Base-by-base conservation (phyloP, 1,140 invertebrate genomes). In the Limonius californicus region DNA sequence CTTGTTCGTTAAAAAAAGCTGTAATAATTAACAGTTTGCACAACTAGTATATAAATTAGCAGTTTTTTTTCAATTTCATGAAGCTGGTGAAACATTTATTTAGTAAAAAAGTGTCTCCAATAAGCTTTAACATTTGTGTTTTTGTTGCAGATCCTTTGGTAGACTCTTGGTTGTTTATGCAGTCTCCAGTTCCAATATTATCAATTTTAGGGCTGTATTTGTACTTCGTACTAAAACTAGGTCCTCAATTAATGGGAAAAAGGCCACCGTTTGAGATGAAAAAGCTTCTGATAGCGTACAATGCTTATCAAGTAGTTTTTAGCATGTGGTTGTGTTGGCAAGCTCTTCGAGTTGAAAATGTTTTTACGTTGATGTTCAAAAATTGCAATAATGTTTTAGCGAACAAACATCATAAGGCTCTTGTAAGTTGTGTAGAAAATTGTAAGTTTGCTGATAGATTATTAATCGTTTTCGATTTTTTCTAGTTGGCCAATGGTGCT, bases 111-210 rank as follows among this genome's bases (percentile, higher is more conserved):
- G n/a, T n/a, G n/a, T 35, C n/a, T 35, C 32, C 32, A n/a, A n/a
- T 19, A 45, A 45, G 2, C 72, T 76, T 70, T 78, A 69, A 72
- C 57, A 76, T 74, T 59, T 66, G n/a, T n/a, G n/a, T n/a, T n/a
- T n/a, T n/a, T n/a, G n/a, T n/a, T n/a, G n/a, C n/a, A 77, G 76
- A 71, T 66, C 71, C 74, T 3, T 56, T 73, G 20, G 75, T 85
- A 19, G 85, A 88, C 61, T 80, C 84, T 3, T 92, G 89, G 89
- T 79, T 83, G 0, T 75, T 92, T 18, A 91, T 92, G 88, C 71
- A 80, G 18, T 84, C 85, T 0, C 87, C 88, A 4, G 77, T 81
- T 47, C 88, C 89, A 0, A 82, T 91, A 1, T 64, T 89, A 2
- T 43, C 75, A 12, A 84, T 89, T 42, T 73, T 88, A 35, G 72